Evolutionary conservation across 2,888 invertebrate species (phyloP), one percentile per base, ranked within the genome.

Genomic region (Iselma pallidipennis): DNA sequence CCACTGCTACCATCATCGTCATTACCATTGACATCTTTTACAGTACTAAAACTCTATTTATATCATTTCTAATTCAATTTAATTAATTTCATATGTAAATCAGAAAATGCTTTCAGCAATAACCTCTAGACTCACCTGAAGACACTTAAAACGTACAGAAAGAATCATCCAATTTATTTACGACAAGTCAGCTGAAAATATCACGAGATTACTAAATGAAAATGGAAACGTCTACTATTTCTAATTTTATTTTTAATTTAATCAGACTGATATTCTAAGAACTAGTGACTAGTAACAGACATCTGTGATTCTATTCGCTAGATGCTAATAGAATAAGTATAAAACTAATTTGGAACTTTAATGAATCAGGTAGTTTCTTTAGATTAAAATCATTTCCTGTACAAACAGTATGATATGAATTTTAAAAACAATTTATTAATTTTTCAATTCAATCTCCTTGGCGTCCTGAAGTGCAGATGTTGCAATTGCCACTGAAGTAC

Each of bases 31-130:
- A 14, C 48, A 50, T 21, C 19, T 49, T 45, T 59, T 53, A 54
- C 57, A 45, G 52, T 57, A n/a, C 54, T 31, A 31, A 63, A 56
- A 54, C 21, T 59, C 59, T 59, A 59, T 63, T 60, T 60, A 57
- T 21, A 21, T 59, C 57, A 55, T 55, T 59, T 62, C 54, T 58
- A 62, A 63, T 59, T 55, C 26, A 60, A 57, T 64, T 42, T 61
- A 64, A 64, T 64, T 64, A 55, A 64, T 56, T 64, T 23, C 51
- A 60, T 57, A 25, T 49, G 48, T 63, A 59, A 57, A 64, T 57
- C 57, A 57, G 51, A 55, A 60, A 55, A 57, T 28, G 64, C 60
- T 60, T 60, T 64, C 59, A 60, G 37, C 31, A 55, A 49, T 26
- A 33, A 48, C 49, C 19, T 42, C 50, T 42, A 14, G 6, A 25